Evolutionary conservation across 2,113 vertebrate genomes (phyloP).

Genomic region (Rutilus rutilus): DNA sequence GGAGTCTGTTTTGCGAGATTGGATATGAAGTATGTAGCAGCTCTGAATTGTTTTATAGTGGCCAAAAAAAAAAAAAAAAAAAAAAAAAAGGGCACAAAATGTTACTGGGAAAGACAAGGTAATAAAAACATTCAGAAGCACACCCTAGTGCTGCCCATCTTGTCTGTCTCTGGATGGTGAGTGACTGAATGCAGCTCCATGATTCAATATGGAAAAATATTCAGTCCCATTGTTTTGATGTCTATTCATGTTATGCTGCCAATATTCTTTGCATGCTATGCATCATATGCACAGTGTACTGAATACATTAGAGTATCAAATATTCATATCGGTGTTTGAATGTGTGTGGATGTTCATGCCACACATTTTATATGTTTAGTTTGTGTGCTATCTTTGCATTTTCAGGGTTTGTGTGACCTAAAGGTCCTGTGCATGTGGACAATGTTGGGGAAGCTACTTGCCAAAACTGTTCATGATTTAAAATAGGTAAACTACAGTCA

Average conservation of each 20-base stretch:
- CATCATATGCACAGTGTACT: neutral
- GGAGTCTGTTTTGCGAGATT: neutral
- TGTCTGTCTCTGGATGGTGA: neutral
- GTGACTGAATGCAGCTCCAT: neutral
- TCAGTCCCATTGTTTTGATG: slow-evolving; percentile 36
- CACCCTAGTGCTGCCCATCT: neutral
- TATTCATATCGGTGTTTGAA: slow-evolving; percentile 12
- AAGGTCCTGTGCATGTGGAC: neutral
- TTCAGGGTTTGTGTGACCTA: slow-evolving; percentile 1
- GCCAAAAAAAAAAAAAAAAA: neutral
- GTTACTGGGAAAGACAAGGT: slow-evolving; percentile 54
- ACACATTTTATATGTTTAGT: neutral
- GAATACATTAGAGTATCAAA: slow-evolving; percentile 19
- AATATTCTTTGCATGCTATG: slow-evolving; percentile 19
- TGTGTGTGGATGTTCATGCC: neutral
- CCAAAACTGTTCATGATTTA: neutral
- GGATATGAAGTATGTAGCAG: neutral
- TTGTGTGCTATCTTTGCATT: slow-evolving; percentile 15
- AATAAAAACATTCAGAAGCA: slow-evolving; percentile 41
- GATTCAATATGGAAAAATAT: slow-evolving; percentile 38
- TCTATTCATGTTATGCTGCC: slow-evolving; percentile 29
- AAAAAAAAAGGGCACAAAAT: neutral
- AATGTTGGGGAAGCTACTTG: neutral
- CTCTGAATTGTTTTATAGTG: slow-evolving; percentile 18
- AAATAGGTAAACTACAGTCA: neutral